Percentiles rank a stretch among this genome's conserved stretches.
Conservation (phyloP, 2,113 vertebrate species). For the Lamprotornis superbus region DNA sequence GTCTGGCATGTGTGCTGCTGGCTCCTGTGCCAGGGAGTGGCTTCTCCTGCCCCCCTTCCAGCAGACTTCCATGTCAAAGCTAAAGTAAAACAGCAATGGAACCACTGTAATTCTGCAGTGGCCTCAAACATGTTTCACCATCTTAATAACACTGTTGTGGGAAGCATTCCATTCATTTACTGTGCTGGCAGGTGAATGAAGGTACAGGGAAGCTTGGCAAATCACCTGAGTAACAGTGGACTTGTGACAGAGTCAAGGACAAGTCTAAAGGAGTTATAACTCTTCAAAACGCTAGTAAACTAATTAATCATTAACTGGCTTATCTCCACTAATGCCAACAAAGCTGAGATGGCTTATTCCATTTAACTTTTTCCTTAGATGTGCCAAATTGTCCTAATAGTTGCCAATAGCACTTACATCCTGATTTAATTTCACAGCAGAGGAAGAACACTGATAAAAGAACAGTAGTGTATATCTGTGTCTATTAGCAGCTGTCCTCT, state of each 20-base stretch:
- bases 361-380: not conserved
- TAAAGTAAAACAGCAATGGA: not conserved
- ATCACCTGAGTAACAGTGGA: not conserved
- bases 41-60: not conserved
- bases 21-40: not conserved
- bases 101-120: accelerated
- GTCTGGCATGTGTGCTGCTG: not conserved
- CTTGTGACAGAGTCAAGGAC: not conserved
- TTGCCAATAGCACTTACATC: not conserved
- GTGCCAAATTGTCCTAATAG: not conserved
- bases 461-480: not conserved
- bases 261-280: not conserved
- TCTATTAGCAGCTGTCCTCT: not conserved
- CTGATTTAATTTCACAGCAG: not conserved
- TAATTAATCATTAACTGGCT: not conserved
- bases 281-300: not conserved
- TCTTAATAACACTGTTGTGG: accelerated
- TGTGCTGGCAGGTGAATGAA: not conserved
- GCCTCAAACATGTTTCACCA: not conserved
- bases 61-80: not conserved
- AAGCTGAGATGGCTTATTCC: not conserved
- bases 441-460: not conserved
- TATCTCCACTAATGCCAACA: not conserved
- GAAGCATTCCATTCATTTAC: not conserved
- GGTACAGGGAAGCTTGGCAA: not conserved